Base-by-base conservation (phyloP, 2,888 invertebrate species). In the Hydrotaea diabolus region DNA sequence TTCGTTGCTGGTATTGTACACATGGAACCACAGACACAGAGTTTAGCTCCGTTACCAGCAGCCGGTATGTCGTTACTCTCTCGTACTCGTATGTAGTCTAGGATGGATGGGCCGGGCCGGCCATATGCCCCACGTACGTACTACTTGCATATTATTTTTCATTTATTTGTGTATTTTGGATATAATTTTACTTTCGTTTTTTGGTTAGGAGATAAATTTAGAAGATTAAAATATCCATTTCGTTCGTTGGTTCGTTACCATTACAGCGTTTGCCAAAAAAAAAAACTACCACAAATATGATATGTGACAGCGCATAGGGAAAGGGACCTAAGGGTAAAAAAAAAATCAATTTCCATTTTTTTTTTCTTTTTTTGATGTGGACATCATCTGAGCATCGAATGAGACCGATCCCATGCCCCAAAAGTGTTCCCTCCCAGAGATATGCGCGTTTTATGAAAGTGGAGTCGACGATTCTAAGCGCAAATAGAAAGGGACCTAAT, bases 211-310 rank as follows among this genome's bases (percentile, higher is more conserved):
- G 23, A 46, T 64, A 69, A 46, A 69, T 46, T 43, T 69, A 39
- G 46, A 69, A 69, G 43, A 69, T 69, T 69, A 69, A 69, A 69
- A 69, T 69, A 23, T 69, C 69, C 69, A 69, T 69, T 69, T 43
- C 69, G 39, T 43, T n/a, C n/a, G n/a, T n/a, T n/a, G n/a, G n/a
- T 31, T 69, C 17, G 43, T 69, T 31, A 46, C 8, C 39, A 36
- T 66, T 39, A 69, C 31, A 31, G 31, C 8, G 66, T 66, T 39
- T 46, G 69, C 69, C 69, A 69, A 69, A 69, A 19, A 69, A 69
- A 19, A 31, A 43, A 62, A 62, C 23, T 39, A 39, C 3, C 39
- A 43, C 53, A 53, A 53, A 53, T n/a, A 9, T 46, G 9, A 15
- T n/a, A n/a, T 46, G 46, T 15, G 46, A 46, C 9, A 46, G n/a